These are phyloP conservation scores for Telmatochromis sp. DNA, from an alignment of 2,113 vertebrate species.

Conservation along the genomic window DNA sequence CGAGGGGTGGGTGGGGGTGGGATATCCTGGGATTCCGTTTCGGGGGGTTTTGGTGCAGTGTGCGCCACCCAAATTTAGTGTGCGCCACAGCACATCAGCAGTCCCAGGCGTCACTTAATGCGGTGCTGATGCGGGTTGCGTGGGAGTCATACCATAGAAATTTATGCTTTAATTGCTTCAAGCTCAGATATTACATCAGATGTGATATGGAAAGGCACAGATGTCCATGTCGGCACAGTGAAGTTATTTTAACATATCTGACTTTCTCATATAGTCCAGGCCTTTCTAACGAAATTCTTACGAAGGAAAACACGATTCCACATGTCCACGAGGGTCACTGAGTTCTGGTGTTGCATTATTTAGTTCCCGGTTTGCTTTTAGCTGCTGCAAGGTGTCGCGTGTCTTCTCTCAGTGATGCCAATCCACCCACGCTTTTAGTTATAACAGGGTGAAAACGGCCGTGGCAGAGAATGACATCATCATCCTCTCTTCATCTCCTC, in stretches of 20 bases:
- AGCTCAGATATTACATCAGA: background rate
- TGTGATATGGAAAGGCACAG: background rate
- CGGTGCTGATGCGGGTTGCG: conserved; percentile 49
- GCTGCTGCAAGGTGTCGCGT: background rate
- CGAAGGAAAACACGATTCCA: background rate
- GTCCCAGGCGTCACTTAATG: conserved; percentile 22
- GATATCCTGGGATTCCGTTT: conserved; percentile 71
- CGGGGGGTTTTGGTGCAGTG: conserved; percentile 61
- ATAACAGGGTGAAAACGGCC: background rate
- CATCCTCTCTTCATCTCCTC: conserved; percentile 14
- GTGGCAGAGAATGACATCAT: background rate
- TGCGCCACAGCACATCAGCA: conserved; percentile 41
- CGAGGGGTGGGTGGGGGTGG: conserved; percentile 48
- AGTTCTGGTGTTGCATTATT: background rate
- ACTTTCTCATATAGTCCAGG: background rate
- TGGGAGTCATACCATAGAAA: conserved; percentile 15
- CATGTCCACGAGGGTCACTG: background rate
- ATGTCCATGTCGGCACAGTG: background rate
- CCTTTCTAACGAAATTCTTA: too few relatives aligned
- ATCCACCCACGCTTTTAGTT: background rate
- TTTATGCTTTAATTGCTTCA: background rate
- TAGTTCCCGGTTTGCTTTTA: background rate
- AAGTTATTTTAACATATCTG: background rate
- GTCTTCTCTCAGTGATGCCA: background rate
- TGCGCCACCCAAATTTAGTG: conserved; percentile 46